Evolutionary conservation across 2,888 invertebrate species (phyloP).

Genomic region (Calliscelio sp.): DNA sequence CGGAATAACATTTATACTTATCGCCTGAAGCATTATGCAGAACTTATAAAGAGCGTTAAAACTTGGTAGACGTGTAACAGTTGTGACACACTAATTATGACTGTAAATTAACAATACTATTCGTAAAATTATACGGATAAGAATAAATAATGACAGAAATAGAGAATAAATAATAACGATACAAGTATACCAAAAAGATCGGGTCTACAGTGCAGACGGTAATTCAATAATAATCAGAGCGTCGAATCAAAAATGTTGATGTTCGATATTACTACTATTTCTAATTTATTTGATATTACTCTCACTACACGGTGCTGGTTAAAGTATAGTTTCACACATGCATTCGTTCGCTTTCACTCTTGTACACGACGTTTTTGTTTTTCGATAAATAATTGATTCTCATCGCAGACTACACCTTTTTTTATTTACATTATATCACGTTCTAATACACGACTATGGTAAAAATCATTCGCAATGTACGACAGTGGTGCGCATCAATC

Average conservation of each 20-base stretch:
- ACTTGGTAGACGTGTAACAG: conserved; percentile 83
- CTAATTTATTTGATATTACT: conserved; percentile 79
- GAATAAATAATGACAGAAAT: conserved; percentile 68
- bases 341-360: conserved; percentile 76
- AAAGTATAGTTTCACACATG: conserved; percentile 79
- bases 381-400: conserved; percentile 81
- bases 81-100: conserved; percentile 74
- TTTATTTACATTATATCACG: conserved; percentile 82
- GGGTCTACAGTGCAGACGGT: conserved; percentile 58
- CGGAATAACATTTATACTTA: conserved; percentile 86
- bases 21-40: conserved; percentile 84
- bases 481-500: conserved; percentile 65
- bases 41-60: conserved; percentile 85
- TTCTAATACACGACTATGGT: conserved; percentile 80
- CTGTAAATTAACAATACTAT: conserved; percentile 78
- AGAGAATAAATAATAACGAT: conserved; percentile 69
- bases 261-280: conserved; percentile 73
- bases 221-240: conserved; percentile 71
- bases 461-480: conserved; percentile 77
- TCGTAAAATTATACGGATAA: conserved; percentile 69
- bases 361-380: conserved; percentile 74
- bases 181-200: conserved; percentile 60
- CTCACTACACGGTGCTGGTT: conserved; percentile 84
- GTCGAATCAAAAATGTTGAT: conserved; percentile 75
- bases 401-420: conserved; percentile 75